Evolutionary conservation across 2,113 vertebrate genomes (phyloP), one percentile per base, ranked within the genome.

Genomic region (Pampusana beccarii): DNA sequence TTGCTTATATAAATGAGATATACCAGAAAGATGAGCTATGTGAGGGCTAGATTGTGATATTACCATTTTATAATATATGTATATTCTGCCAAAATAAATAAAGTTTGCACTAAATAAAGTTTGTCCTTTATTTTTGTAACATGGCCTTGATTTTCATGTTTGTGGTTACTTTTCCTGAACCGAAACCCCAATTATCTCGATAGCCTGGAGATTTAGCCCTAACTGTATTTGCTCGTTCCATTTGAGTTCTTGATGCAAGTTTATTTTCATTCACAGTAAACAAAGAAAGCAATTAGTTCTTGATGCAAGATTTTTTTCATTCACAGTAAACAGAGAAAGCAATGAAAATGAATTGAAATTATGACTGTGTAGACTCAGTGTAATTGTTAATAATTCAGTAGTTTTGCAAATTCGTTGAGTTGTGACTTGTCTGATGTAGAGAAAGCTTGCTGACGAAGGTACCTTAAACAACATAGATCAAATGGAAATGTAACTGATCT

Each of bases 301-400:
- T n/a, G n/a, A n/a, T n/a, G n/a, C n/a, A n/a, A n/a, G n/a, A n/a
- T n/a, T n/a, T n/a, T n/a, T n/a, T n/a, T n/a, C n/a, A n/a, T n/a
- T n/a, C n/a, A n/a, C n/a, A n/a, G n/a, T n/a, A n/a, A n/a, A n/a
- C n/a, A n/a, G 42, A 53, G 15, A 40, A 74, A 44, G 31, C 46
- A 61, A 62, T 73, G 42, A 17, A 74, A 73, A 34, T 51, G 3
- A 73, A 57, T 62, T 61, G 14, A 79, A 80, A 58, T 40, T 75
- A 25, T 53, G 36, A 58, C 25, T 70, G 20, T 74, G 24, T 74
- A 53, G 36, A 70, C 28, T 53, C 50, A 57, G 60, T 87, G 14
- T 61, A 51, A 70, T 13, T 61, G 14, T 78, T 87, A 84, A 91
- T 74, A 81, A 92, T 90, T 92, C 40, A 57, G 14, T 36, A 58